phyloP scores from a whole-genome alignment of 2,888 invertebrate genomes.

The Platerodrilus igneus region DNA sequence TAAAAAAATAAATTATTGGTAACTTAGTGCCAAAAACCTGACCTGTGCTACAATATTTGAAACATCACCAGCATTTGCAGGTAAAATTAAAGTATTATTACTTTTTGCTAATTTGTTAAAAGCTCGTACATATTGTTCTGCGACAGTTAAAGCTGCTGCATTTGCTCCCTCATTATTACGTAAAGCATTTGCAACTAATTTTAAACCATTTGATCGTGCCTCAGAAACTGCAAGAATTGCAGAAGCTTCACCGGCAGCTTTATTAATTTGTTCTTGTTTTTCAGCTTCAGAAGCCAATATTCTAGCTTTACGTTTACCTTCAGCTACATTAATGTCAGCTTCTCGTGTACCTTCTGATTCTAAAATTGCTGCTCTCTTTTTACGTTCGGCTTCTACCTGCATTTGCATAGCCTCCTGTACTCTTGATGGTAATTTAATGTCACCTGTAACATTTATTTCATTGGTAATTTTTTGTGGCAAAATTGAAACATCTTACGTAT shows the following conservation, averaged over 20 bases:
- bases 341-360: slow-evolving; percentile 93
- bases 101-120: slow-evolving; percentile 90
- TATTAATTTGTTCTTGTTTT: slow-evolving; percentile 89
- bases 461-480: too few relatives aligned
- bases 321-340: slow-evolving; percentile 95
- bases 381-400: slow-evolving; percentile 98
- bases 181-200: slow-evolving; percentile 67
- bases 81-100: slow-evolving; percentile 91
- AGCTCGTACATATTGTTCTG: slow-evolving; percentile 93
- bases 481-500: too few relatives aligned
- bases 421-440: slow-evolving; percentile 82
- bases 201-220: slow-evolving; percentile 81
- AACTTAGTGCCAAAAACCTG: slow-evolving; percentile 26
- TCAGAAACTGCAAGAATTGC: slow-evolving; percentile 88
- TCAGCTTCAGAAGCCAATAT: slow-evolving; percentile 94
- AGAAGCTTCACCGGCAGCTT: slow-evolving; percentile 86
- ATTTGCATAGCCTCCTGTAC: slow-evolving; percentile 99
- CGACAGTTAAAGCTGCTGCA: slow-evolving; percentile 88
- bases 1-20: slow-evolving; percentile 4
- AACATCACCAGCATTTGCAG: slow-evolving; percentile 82
- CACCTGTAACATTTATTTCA: slow-evolving; percentile 54
- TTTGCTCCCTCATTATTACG: slow-evolving; percentile 62
- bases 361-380: slow-evolving; percentile 92
- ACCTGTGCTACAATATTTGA: slow-evolving; percentile 77
- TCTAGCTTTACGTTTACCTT: slow-evolving; percentile 86